Evolutionary conservation across 1,140 invertebrate genomes (phyloP).

Genomic region (Drosophila melanogaster): Release_6_plus_ISO1_MT NT_033777.3:19016501-19017000

Average conservation of each 20-base stretch:
- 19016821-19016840: conserved; percentile 87
- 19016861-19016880: conserved; percentile 94
- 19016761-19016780: conserved; percentile 86
- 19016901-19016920: conserved; percentile 93
- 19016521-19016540: conserved; percentile 87
- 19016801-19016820: conserved; percentile 85
- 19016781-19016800: conserved; percentile 86
- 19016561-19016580: conserved; percentile 90
- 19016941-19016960: conserved; percentile 90
- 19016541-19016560: conserved; percentile 88
- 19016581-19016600: conserved; percentile 93
- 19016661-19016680: conserved; percentile 96
- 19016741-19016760: conserved; percentile 91
- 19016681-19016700: conserved; percentile 98
- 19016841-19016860: conserved; percentile 94
- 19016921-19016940: conserved; percentile 85
- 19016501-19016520: conserved; percentile 86
- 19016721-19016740: conserved; percentile 94
- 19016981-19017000: conserved; percentile 82
- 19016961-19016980: conserved; percentile 88
- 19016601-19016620: conserved; percentile 93
- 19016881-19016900: conserved; percentile 95
- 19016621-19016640: conserved; percentile 87
- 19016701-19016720: conserved; percentile 99
- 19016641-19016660: conserved; percentile 89